Conservation (phyloP, 1,140 invertebrate genomes). For the Delia radicum region DNA sequence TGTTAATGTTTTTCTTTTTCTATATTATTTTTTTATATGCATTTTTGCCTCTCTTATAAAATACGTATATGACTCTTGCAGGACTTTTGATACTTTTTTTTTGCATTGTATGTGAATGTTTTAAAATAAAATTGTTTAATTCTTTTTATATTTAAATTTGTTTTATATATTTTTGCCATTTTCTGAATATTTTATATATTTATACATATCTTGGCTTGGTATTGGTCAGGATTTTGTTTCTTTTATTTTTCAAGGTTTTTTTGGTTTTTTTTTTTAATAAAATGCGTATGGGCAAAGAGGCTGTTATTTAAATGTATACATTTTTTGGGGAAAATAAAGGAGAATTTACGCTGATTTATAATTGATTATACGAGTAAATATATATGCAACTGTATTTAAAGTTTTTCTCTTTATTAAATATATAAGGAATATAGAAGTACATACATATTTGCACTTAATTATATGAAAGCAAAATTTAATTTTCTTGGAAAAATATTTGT, state of each 20-base stretch:
- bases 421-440: neutral
- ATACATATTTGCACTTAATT: too few species aligned
- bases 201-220: neutral
- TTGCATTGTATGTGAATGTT: neutral
- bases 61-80: neutral
- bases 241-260: neutral
- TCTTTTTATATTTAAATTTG: neutral
- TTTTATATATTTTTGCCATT: neutral
- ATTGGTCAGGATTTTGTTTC: neutral
- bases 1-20: neutral
- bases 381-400: neutral
- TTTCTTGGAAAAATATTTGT: too few species aligned
- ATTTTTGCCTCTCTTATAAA: neutral
- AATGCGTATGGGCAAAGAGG: neutral
- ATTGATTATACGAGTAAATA: neutral
- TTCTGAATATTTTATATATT: neutral
- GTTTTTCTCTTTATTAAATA: neutral
- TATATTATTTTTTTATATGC: neutral
- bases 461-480: too few species aligned
- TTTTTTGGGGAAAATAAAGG: neutral
- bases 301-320: neutral
- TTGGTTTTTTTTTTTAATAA: neutral
- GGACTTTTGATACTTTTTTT: neutral
- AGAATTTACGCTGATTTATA: neutral
- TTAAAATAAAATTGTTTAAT: neutral